A percentile compares a stretch with the other conserved stretches of the same genome.
phyloP scores from a whole-genome alignment of 1,140 invertebrate species.

The Aphaenogaster ashmeadi region DNA sequence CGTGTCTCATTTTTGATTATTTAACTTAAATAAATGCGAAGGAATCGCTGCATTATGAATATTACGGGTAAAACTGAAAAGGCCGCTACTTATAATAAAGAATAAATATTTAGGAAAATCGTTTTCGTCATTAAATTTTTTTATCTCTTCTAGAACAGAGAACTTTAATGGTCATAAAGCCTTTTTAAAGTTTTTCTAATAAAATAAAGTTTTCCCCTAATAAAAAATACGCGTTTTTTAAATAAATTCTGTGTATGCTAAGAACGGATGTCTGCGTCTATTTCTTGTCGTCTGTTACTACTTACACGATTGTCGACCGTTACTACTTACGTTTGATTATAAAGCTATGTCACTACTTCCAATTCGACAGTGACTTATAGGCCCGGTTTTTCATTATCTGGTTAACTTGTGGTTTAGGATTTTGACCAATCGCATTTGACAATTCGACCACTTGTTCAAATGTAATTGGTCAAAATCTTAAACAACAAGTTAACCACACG shows the following conservation, averaged over 20 bases:
- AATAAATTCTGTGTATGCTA: background rate
- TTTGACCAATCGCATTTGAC: too few species aligned
- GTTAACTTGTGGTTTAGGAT: too few species aligned
- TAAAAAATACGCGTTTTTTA: background rate
- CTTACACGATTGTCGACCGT: background rate
- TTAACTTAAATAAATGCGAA: constrained; percentile 11
- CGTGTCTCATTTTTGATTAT: background rate
- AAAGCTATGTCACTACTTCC: background rate
- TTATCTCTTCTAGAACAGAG: background rate
- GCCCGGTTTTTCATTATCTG: too few species aligned
- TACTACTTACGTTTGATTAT: constrained; percentile 9
- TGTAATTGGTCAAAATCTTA: too few species aligned
- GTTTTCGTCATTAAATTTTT: background rate
- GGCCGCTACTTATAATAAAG: background rate
- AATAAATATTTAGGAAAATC: background rate
- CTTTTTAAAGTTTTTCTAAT: background rate
- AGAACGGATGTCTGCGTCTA: background rate
- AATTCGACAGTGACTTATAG: background rate
- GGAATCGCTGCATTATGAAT: background rate
- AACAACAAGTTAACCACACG: too few species aligned
- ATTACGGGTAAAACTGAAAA: background rate
- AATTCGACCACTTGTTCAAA: too few species aligned
- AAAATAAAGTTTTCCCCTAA: background rate
- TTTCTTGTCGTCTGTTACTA: background rate
- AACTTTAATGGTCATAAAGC: background rate